Conservation (phyloP, 2,113 vertebrate species). For the Corynorhinus townsendii region DNA sequence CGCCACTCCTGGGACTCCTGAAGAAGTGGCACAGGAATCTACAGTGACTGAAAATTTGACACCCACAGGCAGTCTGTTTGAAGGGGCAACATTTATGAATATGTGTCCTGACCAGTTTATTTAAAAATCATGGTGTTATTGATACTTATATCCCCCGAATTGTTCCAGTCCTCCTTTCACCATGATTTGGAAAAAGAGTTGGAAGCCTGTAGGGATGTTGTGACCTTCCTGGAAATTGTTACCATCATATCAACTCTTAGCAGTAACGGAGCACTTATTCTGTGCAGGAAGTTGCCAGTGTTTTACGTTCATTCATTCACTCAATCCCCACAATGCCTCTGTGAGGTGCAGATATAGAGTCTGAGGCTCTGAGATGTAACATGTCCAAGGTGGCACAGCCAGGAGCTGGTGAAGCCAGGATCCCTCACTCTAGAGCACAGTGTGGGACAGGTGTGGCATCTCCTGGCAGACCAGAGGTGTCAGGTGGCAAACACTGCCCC, state of each 20-base stretch:
- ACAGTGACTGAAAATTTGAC: neutral
- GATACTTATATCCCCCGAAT: neutral
- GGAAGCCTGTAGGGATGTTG: neutral
- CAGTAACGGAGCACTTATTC: neutral
- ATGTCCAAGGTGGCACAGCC: neutral
- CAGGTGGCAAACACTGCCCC: neutral
- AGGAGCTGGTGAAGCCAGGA: neutral
- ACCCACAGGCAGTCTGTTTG: rapidly evolving
- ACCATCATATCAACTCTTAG: neutral
- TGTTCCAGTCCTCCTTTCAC: neutral
- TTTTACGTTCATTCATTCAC: no score
- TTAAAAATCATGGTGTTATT: neutral
- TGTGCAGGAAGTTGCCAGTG: neutral
- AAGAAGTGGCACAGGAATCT: neutral
- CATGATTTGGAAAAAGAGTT: neutral
- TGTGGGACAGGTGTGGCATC: neutral
- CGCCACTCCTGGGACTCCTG: neutral
- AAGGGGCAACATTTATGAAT: neutral
- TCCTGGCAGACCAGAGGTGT: neutral
- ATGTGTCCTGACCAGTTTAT: neutral
- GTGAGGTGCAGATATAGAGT: no score
- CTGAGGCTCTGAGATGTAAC: neutral
- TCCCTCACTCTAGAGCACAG: neutral
- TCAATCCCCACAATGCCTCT: neutral
- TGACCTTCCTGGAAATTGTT: neutral